Conservation (phyloP, 1,140 invertebrate genomes). For the Zaprionus tsacasi region DNA sequence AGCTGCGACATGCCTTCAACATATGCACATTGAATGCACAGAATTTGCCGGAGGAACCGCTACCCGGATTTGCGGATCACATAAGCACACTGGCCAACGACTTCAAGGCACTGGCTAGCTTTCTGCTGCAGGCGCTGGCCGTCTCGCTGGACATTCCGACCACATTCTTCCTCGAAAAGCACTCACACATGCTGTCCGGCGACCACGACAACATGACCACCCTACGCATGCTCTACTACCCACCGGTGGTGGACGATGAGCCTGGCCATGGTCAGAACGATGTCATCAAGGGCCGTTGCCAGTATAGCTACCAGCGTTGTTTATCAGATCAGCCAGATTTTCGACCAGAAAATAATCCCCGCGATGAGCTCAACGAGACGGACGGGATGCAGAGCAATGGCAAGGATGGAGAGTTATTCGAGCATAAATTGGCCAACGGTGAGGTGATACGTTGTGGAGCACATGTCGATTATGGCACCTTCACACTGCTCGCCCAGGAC, state of each 20-base stretch:
- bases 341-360: slow-evolving; percentile 72
- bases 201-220: slow-evolving; percentile 87
- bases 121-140: slow-evolving; percentile 88
- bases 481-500: slow-evolving; percentile 90
- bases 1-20: slow-evolving; percentile 88
- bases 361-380: slow-evolving; percentile 70
- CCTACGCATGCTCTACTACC: slow-evolving; percentile 88
- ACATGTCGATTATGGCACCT: slow-evolving; percentile 90
- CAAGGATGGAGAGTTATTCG: slow-evolving; percentile 57
- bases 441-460: slow-evolving; percentile 88
- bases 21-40: slow-evolving; percentile 87
- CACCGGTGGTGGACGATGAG: slow-evolving; percentile 87
- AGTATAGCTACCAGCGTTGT: slow-evolving; percentile 83
- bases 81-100: slow-evolving; percentile 87
- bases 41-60: slow-evolving; percentile 87
- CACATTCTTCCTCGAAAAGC: slow-evolving; percentile 86
- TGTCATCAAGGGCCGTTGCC: slow-evolving; percentile 77
- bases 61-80: slow-evolving; percentile 87
- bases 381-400: slow-evolving; percentile 51
- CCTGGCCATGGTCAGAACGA: slow-evolving; percentile 72
- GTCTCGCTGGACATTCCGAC: slow-evolving; percentile 85
- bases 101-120: slow-evolving; percentile 88
- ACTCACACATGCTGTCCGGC: slow-evolving; percentile 86
- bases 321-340: slow-evolving; percentile 80
- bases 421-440: slow-evolving; percentile 70